Conservation (phyloP, 1,140 invertebrate genomes). For the Oryzaephilus surinamensis region DNA sequence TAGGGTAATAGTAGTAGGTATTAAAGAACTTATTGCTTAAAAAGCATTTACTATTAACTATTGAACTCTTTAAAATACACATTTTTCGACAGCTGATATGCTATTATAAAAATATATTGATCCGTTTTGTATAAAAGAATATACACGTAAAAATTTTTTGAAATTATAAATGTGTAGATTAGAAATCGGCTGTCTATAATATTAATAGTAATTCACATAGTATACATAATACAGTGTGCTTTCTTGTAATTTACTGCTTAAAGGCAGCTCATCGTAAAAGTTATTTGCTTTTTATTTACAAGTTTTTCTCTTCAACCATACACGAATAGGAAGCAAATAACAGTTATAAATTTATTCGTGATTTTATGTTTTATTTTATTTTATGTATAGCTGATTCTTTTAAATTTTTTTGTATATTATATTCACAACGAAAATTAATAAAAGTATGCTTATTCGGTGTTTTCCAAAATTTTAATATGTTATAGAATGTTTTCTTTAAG, state of each 20-base stretch:
- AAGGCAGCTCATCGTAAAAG: constrained; percentile 13
- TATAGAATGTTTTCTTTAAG: constrained; percentile 19
- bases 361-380: too few species aligned
- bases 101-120: constrained; percentile 9
- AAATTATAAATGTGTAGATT: constrained; percentile 19
- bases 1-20: too few species aligned
- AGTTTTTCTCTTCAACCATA: neutral
- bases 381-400: constrained; percentile 7
- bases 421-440: constrained; percentile 25
- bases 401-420: constrained; percentile 22
- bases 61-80: neutral
- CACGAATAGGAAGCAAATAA: too few species aligned
- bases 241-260: constrained; percentile 15
- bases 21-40: too few species aligned
- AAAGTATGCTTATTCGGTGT: constrained; percentile 13
- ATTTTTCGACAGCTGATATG: constrained; percentile 5
- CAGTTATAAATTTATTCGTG: too few species aligned
- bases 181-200: constrained; percentile 19
- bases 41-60: too few species aligned
- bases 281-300: constrained; percentile 8
- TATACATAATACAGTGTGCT: constrained; percentile 24
- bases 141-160: constrained; percentile 1
- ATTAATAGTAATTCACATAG: constrained; percentile 13
- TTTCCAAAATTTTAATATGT: constrained; percentile 24
- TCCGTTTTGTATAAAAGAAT: too few species aligned